Percentiles rank a stretch among this genome's conserved stretches.
Evolutionary conservation across 2,113 vertebrate genomes (phyloP).

Genomic region (Phrynosoma platyrhinos): DNA sequence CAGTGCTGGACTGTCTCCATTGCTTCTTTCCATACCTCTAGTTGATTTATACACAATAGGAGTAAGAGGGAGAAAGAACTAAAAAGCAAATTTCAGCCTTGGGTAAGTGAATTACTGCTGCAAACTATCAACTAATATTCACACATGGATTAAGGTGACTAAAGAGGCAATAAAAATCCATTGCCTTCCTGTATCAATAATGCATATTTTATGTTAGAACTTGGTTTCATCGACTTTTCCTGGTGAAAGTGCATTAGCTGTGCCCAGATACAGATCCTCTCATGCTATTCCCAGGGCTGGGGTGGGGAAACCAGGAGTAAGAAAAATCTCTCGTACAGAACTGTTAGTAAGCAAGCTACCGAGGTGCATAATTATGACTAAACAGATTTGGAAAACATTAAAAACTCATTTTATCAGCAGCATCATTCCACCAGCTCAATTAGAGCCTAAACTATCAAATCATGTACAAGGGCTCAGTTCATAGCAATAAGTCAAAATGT

Average conservation of each 20-base stretch:
- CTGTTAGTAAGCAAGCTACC: constrained; percentile 30
- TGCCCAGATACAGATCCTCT: not conserved
- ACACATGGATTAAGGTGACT: constrained; percentile 39
- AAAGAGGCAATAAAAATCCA: constrained; percentile 45
- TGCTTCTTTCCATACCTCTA: constrained; percentile 48
- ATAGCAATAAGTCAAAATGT: constrained; percentile 25
- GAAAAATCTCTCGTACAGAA: not conserved
- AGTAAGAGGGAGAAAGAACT: constrained; percentile 14
- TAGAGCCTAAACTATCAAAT: constrained; percentile 33
- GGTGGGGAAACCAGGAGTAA: no score
- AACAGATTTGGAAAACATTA: constrained; percentile 40
- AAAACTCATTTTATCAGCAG: constrained; percentile 35
- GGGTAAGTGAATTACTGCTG: constrained; percentile 50
- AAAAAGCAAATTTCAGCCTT: constrained; percentile 48
- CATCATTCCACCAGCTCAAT: constrained; percentile 20
- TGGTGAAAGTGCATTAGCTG: constrained; percentile 14
- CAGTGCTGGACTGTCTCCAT: constrained; percentile 43
- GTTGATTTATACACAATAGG: constrained; percentile 51
- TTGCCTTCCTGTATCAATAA: constrained; percentile 37
- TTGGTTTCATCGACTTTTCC: constrained; percentile 7
- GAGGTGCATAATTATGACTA: constrained; percentile 33
- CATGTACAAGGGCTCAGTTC: constrained; percentile 10
- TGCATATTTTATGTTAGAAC: constrained; percentile 39
- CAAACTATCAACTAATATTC: constrained; percentile 47
- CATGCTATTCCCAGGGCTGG: not conserved